These are phyloP conservation scores for Ceratoteleas bidentatus DNA, from an alignment of 1,140 invertebrate genomes.

Conservation along the genomic window DNA sequence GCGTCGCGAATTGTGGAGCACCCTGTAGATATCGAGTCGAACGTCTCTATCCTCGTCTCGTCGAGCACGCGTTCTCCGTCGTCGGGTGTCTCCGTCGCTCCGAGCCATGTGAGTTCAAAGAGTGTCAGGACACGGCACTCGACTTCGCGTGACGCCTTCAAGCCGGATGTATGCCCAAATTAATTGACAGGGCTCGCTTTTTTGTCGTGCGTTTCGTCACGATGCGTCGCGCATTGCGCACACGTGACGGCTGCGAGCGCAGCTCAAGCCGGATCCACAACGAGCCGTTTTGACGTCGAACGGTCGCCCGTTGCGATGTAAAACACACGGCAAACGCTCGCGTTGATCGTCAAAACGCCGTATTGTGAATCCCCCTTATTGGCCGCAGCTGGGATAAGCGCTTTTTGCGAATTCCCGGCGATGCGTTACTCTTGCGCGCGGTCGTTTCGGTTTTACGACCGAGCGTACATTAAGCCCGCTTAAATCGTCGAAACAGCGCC, in stretches of 20 bases:
- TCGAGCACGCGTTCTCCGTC: neutral
- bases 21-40: conserved; percentile 9
- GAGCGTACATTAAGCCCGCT: conserved; percentile 17
- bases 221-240: conserved; percentile 35
- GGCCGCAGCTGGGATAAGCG: conserved; percentile 21
- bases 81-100: conserved; percentile 11
- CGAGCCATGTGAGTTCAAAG: conserved; percentile 31
- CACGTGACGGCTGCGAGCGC: conserved; percentile 33
- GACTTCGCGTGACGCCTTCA: conserved; percentile 40
- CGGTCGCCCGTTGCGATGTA: too few relatives aligned
- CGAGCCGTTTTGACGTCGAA: too few relatives aligned
- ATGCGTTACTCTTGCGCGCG: conserved; percentile 12
- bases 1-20: neutral
- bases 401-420: conserved; percentile 23
- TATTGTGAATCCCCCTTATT: neutral
- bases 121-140: conserved; percentile 41
- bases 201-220: conserved; percentile 23
- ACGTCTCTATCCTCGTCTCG: conserved; percentile 16
- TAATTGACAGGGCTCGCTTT: conserved; percentile 45
- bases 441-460: conserved; percentile 15
- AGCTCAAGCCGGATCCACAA: neutral
- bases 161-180: conserved; percentile 45
- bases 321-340: too few relatives aligned
- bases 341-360: too few relatives aligned
- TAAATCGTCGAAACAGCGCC: conserved; percentile 5